Evolutionary conservation across 2,888 invertebrate genomes (phyloP).

Genomic region (Limnephilus lunatus): DNA sequence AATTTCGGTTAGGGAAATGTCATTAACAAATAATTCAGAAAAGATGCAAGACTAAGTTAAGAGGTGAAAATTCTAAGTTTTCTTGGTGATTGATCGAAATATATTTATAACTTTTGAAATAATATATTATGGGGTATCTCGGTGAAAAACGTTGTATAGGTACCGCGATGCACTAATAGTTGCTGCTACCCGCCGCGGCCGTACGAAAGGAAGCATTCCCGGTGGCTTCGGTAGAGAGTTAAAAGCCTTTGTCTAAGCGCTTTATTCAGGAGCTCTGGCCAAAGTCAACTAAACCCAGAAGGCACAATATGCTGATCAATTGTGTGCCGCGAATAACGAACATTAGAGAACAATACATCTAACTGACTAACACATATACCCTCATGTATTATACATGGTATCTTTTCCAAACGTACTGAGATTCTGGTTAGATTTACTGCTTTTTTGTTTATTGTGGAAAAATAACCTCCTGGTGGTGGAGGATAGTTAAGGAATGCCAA

Average conservation of each 20-base stretch:
- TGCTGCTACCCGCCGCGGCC: not conserved
- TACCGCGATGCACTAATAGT: not conserved
- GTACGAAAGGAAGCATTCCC: not conserved
- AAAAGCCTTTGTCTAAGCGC: not conserved
- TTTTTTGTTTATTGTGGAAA: too few species aligned
- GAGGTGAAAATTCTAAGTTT: too few species aligned
- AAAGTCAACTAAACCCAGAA: not conserved
- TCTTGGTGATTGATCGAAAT: too few species aligned
- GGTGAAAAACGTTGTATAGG: too few species aligned
- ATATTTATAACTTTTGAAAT: too few species aligned
- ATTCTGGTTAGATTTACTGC: too few species aligned
- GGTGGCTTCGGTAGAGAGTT: not conserved
- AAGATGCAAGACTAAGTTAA: too few species aligned
- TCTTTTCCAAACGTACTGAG: not conserved
- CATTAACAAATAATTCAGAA: too few species aligned
- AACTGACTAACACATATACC: not conserved
- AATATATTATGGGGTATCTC: too few species aligned
- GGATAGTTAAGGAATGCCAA: too few species aligned
- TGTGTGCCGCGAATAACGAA: not conserved
- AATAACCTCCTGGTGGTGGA: too few species aligned
- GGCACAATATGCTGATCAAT: not conserved
- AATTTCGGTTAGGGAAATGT: too few species aligned
- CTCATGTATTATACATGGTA: not conserved
- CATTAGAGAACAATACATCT: not conserved
- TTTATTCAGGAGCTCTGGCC: not conserved